phyloP scores from a whole-genome alignment of 1,140 invertebrate genomes.

The Muscidifurax raptorellus region DNA sequence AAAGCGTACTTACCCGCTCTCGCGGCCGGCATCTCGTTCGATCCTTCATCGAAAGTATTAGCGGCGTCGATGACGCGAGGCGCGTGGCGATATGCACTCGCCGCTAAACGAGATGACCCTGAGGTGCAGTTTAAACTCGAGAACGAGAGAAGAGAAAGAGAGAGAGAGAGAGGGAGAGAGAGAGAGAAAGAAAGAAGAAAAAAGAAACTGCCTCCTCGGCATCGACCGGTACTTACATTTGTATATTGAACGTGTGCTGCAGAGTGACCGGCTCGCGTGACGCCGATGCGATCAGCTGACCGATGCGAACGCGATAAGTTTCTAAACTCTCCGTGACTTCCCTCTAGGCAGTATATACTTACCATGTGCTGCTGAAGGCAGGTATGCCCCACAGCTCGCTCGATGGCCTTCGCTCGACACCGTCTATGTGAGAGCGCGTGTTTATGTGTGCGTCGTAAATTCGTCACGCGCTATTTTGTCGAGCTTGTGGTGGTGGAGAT shows the following conservation, averaged over 20 bases:
- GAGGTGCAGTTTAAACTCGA: constrained; percentile 16
- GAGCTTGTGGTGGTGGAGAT: background rate
- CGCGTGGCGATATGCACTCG: constrained; percentile 51
- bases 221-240: background rate
- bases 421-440: background rate
- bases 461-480: constrained; percentile 26
- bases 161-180: constrained; percentile 3
- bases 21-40: background rate
- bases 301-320: constrained; percentile 11
- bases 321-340: constrained; percentile 3
- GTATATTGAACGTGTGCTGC: constrained; percentile 47
- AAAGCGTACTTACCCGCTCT: background rate
- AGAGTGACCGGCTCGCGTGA: constrained; percentile 17
- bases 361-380: background rate
- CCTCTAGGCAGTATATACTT: background rate
- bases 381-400: background rate
- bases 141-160: constrained; percentile 16
- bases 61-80: constrained; percentile 42
- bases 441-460: background rate
- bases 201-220: background rate
- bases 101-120: constrained; percentile 11
- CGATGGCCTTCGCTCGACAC: background rate
- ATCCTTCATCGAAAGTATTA: constrained; percentile 1
- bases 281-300: constrained; percentile 40
- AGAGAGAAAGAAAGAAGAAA: background rate